Conservation (phyloP, 2,888 invertebrate species). For the Brenthis hecate region DNA sequence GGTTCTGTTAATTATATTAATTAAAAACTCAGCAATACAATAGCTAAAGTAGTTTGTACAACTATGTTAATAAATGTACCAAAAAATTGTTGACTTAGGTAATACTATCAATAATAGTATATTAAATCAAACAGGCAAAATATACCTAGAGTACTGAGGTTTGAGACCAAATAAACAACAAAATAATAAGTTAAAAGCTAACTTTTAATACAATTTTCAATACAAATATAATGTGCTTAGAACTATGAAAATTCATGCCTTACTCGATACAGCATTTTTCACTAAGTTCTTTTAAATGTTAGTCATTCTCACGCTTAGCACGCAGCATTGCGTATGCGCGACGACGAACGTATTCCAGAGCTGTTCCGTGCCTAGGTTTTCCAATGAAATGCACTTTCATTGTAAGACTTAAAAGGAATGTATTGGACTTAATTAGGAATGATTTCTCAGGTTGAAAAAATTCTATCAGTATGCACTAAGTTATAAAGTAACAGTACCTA, state of each 20-base stretch:
- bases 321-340: slow-evolving; percentile 37
- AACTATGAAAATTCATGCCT: background rate
- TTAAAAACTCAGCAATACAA: too few species aligned
- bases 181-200: too few species aligned
- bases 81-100: too few species aligned
- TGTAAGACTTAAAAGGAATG: slow-evolving; percentile 35
- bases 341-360: slow-evolving; percentile 27
- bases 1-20: too few species aligned
- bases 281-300: slow-evolving; percentile 16
- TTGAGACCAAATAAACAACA: too few species aligned
- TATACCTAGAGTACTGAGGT: too few species aligned
- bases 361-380: slow-evolving; percentile 28
- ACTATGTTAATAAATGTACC: too few species aligned
- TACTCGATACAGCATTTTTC: background rate
- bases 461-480: background rate
- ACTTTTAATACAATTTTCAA: too few species aligned
- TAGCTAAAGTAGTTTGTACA: too few species aligned
- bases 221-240: slow-evolving; percentile 4
- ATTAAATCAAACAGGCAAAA: too few species aligned
- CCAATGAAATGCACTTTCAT: slow-evolving; percentile 38
- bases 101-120: too few species aligned
- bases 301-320: slow-evolving; percentile 39
- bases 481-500: too few species aligned
- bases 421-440: slow-evolving; percentile 30
- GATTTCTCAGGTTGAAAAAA: slow-evolving; percentile 12